These are phyloP conservation scores for Baryphthengus martii DNA, from an alignment of 2,113 vertebrate species.

Conservation along the genomic window DNA sequence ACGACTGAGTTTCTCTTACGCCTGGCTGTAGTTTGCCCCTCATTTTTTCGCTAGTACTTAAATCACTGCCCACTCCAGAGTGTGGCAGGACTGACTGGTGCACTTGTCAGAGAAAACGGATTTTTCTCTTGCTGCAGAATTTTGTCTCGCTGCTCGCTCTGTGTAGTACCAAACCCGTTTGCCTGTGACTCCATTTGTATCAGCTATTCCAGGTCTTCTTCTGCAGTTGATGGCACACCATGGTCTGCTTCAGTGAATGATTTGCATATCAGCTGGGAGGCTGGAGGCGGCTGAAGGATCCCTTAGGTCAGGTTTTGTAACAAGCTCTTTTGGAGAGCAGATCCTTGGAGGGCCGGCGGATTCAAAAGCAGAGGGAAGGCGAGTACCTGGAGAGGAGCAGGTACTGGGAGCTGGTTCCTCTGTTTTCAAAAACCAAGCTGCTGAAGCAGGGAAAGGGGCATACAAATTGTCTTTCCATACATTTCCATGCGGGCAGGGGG, in stretches of 20 bases:
- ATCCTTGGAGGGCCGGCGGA: not conserved
- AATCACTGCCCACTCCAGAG: not conserved
- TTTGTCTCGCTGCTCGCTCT: conserved; percentile 23
- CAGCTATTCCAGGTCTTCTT: conserved; percentile 43
- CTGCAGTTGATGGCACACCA: conserved; percentile 51
- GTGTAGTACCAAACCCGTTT: conserved; percentile 24
- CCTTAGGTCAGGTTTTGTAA: not conserved
- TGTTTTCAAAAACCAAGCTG: not conserved
- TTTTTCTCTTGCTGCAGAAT: conserved; percentile 17
- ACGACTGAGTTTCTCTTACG: not conserved
- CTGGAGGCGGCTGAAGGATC: not conserved
- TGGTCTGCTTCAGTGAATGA: conserved; percentile 47
- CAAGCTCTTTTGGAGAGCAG: not conserved
- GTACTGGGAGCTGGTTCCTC: not conserved
- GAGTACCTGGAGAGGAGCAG: not conserved
- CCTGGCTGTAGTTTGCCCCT: not conserved
- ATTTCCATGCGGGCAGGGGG: conserved; percentile 63
- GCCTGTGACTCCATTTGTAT: conserved; percentile 45
- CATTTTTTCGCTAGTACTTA: not conserved
- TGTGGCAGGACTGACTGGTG: not conserved
- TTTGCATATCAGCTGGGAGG: conserved; percentile 63
- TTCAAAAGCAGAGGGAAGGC: not conserved
- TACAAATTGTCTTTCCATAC: conserved; percentile 42
- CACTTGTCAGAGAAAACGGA: not conserved
- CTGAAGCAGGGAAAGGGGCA: conserved; percentile 2